A percentile compares a stretch with the other conserved stretches of the same genome.
phyloP scores from a whole-genome alignment of 2,888 invertebrate species.

The Lacanobia oleracea region DNA sequence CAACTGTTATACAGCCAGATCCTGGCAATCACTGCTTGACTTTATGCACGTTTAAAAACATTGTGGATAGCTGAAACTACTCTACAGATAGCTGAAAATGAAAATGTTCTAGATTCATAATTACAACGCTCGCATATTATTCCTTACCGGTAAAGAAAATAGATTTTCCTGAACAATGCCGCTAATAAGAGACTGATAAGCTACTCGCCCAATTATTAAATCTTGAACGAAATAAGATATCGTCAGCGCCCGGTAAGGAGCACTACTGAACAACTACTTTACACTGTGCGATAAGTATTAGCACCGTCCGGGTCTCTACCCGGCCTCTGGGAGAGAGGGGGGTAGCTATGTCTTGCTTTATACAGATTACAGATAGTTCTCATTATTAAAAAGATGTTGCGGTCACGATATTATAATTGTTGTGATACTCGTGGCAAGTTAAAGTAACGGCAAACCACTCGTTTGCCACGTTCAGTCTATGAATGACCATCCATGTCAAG shows the following conservation, averaged over 20 bases:
- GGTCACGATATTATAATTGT: neutral
- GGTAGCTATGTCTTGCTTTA: neutral
- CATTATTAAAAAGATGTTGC: conserved; percentile 1
- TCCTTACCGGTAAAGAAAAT: neutral
- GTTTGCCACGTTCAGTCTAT: too few relatives aligned
- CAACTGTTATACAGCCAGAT: neutral
- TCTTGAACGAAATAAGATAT: neutral
- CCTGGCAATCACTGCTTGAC: too few relatives aligned
- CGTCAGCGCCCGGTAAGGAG: neutral
- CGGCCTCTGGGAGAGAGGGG: too few relatives aligned
- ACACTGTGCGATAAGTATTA: neutral
- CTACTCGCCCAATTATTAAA: conserved; percentile 5
- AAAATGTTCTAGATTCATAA: neutral
- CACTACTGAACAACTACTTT: conserved; percentile 14
- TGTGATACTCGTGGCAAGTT: too few relatives aligned
- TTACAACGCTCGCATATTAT: neutral
- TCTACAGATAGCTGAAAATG: neutral
- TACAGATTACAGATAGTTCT: conserved; percentile 14
- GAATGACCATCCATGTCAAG: too few relatives aligned
- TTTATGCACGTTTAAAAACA: neutral
- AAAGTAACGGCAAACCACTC: too few relatives aligned
- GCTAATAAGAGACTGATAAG: neutral
- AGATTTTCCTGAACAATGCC: neutral
- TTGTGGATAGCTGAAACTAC: too few relatives aligned
- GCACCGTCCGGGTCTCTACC: too few relatives aligned